Evolutionary conservation across 2,888 invertebrate species (phyloP).

Genomic region (Euzophera pinguis): DNA sequence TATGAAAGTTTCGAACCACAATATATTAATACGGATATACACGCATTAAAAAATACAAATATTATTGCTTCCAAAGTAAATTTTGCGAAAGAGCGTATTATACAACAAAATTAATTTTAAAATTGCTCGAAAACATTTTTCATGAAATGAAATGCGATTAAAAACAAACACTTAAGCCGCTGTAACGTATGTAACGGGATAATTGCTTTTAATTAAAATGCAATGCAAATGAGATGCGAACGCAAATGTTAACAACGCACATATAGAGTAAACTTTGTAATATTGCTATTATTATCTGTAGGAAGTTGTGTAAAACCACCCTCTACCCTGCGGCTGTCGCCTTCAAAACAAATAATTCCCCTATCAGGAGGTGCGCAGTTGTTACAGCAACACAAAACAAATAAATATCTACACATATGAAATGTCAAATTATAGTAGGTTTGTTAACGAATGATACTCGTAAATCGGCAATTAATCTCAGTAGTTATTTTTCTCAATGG

Average conservation of each 20-base stretch:
- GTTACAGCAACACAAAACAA: constrained; percentile 6
- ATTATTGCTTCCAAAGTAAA: background rate
- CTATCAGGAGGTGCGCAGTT: constrained; percentile 13
- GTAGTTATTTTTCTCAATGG: too few species aligned
- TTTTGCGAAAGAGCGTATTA: background rate
- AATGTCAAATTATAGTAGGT: background rate
- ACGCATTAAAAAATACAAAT: background rate
- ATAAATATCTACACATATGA: background rate
- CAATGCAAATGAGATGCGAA: constrained; percentile 30
- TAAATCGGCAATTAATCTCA: too few species aligned
- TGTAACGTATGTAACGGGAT: constrained; percentile 21
- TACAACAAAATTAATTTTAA: background rate
- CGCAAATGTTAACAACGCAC: constrained; percentile 10
- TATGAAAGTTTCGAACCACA: too few species aligned
- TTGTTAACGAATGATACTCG: too few species aligned
- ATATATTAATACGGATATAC: too few species aligned
- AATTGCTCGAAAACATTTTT: background rate
- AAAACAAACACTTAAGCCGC: constrained; percentile 9
- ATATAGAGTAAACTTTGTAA: constrained; percentile 1
- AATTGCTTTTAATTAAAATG: constrained; percentile 36
- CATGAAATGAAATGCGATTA: background rate
- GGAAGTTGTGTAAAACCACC: constrained; percentile 13
- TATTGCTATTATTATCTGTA: constrained; percentile 8
- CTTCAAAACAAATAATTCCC: constrained; percentile 11
- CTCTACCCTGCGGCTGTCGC: constrained; percentile 9